phyloP scores from a whole-genome alignment of 2,797 vertebrate genomes.

The Xenentodon cancila region DNA sequence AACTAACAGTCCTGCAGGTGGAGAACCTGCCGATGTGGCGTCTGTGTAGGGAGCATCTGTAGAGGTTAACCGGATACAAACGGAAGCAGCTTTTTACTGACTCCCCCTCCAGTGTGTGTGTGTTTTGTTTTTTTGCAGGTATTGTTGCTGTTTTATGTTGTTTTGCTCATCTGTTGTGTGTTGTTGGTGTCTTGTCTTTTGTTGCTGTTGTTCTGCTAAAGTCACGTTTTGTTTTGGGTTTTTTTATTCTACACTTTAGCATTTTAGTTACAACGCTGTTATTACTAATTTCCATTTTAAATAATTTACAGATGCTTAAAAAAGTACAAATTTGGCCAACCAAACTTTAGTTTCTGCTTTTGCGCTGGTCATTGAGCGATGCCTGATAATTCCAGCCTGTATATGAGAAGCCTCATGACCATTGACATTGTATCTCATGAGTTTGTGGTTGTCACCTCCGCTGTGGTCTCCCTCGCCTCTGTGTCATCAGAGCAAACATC shows the following conservation, averaged over 20 bases:
- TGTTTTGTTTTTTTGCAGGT: conserved; percentile 42
- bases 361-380: no score
- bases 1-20: not conserved
- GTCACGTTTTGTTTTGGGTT: conserved; percentile 8
- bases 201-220: conserved; percentile 34
- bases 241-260: conserved; percentile 5
- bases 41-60: not conserved
- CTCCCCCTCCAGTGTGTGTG: conserved; percentile 45
- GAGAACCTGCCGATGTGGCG: not conserved
- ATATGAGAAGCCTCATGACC: not conserved
- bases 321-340: no score
- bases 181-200: not conserved
- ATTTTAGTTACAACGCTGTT: conserved; percentile 13
- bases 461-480: conserved; percentile 8
- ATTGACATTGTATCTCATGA: not conserved
- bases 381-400: not conserved
- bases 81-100: conserved; percentile 59
- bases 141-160: conserved; percentile 47
- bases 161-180: conserved; percentile 5
- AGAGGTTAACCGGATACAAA: not conserved
- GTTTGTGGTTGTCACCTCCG: conserved; percentile 27
- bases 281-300: not conserved
- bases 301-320: no score
- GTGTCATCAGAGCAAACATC: conserved; percentile 93
- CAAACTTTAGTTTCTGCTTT: no score